phyloP scores from a whole-genome alignment of 2,113 vertebrate species.

The Girardinichthys multiradiatus region DNA sequence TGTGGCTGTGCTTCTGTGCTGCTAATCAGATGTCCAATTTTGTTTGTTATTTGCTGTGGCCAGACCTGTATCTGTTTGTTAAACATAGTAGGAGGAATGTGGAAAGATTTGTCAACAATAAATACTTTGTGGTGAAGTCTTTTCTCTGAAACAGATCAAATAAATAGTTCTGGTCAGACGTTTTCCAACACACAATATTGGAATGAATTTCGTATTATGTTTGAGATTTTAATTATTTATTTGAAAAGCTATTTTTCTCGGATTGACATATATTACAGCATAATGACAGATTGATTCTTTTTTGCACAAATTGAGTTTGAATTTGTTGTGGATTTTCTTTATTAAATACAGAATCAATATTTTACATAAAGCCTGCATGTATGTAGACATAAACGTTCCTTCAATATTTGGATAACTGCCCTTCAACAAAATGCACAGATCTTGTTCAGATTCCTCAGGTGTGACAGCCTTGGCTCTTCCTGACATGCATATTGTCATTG shows the following conservation, averaged over 20 bases:
- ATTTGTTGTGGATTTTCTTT: too few relatives aligned
- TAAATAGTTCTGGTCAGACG: neutral
- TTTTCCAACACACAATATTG: neutral
- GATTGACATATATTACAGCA: neutral
- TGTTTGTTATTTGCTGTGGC: neutral
- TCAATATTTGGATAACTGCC: neutral
- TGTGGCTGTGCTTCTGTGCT: constrained; percentile 61
- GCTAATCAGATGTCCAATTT: constrained; percentile 43
- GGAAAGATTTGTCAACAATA: too few relatives aligned
- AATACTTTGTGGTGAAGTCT: too few relatives aligned
- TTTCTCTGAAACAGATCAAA: neutral
- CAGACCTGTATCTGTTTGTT: neutral
- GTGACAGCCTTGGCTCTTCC: too few relatives aligned
- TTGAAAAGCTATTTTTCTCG: neutral
- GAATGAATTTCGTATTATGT: neutral
- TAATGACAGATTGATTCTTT: neutral
- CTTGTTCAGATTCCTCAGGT: too few relatives aligned
- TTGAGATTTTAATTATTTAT: neutral
- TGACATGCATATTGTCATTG: too few relatives aligned
- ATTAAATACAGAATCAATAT: too few relatives aligned
- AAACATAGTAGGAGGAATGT: neutral
- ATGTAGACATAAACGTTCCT: neutral
- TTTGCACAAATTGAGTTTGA: neutral
- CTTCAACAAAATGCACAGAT: too few relatives aligned
- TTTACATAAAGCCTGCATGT: neutral